Percentiles rank a stretch among this genome's conserved stretches.
phyloP scores from a whole-genome alignment of 2,797 vertebrate genomes.

The Notolabrus celidotus region DNA sequence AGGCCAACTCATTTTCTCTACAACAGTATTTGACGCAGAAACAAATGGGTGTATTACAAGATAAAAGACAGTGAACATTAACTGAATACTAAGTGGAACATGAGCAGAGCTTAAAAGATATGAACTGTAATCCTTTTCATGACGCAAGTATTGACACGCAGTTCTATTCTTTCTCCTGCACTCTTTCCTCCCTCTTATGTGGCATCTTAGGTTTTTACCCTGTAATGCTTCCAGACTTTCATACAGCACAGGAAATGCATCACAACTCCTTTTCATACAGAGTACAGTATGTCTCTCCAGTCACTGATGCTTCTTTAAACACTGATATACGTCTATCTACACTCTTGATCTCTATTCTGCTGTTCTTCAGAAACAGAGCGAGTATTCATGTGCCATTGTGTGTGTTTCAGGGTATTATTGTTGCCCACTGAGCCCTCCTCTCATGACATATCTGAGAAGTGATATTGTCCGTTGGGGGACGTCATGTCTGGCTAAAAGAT shows the following conservation, averaged over 20 bases:
- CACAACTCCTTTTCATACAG: constrained; percentile 43
- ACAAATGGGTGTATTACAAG: constrained; percentile 83
- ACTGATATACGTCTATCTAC: constrained; percentile 35
- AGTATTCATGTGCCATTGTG: constrained; percentile 11
- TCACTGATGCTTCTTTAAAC: constrained; percentile 28
- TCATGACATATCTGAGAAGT: constrained; percentile 48
- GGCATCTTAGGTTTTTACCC: constrained; percentile 40
- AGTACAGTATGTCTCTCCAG: constrained; percentile 35
- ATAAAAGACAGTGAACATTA: constrained; percentile 76
- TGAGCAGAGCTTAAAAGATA: constrained; percentile 62
- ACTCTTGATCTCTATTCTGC: constrained; percentile 36
- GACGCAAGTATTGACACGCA: constrained; percentile 69
- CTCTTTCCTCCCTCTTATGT: constrained; percentile 32
- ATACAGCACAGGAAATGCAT: constrained; percentile 46
- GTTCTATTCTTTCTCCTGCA: constrained; percentile 41
- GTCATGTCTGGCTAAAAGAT: constrained; percentile 51
- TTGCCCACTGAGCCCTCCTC: constrained; percentile 40
- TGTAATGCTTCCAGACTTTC: constrained; percentile 18
- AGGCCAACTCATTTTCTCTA: constrained; percentile 62
- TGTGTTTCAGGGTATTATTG: constrained; percentile 31
- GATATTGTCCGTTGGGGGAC: constrained; percentile 51
- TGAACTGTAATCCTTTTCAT: constrained; percentile 74
- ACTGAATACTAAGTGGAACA: constrained; percentile 74
- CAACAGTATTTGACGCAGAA: constrained; percentile 74
- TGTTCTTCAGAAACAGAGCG: constrained; percentile 12